phyloP scores from a whole-genome alignment of 2,113 vertebrate species.

The Acinonyx jubatus region DNA sequence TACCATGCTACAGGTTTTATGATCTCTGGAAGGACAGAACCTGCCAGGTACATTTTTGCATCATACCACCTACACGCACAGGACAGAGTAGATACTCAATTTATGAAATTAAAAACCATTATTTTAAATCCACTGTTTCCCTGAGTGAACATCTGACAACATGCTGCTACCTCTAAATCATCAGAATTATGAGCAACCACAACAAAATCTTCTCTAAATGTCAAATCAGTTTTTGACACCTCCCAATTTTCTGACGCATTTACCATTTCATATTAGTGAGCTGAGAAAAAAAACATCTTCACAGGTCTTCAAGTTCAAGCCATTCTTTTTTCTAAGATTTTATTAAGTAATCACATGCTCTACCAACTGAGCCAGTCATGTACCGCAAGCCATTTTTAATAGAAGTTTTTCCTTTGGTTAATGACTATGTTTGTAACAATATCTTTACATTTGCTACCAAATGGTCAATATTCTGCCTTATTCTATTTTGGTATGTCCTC shows the following conservation, averaged over 20 bases:
- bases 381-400: neutral
- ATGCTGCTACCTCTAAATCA: neutral
- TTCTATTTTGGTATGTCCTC: neutral
- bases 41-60: neutral
- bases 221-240: neutral
- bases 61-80: neutral
- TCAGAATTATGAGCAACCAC: slow-evolving; percentile 25
- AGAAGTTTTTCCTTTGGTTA: neutral
- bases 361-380: neutral
- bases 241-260: slow-evolving; percentile 3
- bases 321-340: neutral
- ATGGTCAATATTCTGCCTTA: slow-evolving; percentile 3
- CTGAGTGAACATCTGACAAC: neutral
- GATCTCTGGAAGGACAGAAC: neutral
- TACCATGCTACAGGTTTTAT: neutral
- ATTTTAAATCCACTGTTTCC: slow-evolving; percentile 6
- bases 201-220: slow-evolving; percentile 20
- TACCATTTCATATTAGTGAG: neutral
- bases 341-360: neutral
- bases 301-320: slow-evolving; percentile 21
- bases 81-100: neutral
- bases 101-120: neutral
- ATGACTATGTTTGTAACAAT: neutral
- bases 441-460: neutral
- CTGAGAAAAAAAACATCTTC: slow-evolving; percentile 21